Base-by-base conservation (phyloP, 2,888 invertebrate genomes). In the Iphiclides podalirius region DNA sequence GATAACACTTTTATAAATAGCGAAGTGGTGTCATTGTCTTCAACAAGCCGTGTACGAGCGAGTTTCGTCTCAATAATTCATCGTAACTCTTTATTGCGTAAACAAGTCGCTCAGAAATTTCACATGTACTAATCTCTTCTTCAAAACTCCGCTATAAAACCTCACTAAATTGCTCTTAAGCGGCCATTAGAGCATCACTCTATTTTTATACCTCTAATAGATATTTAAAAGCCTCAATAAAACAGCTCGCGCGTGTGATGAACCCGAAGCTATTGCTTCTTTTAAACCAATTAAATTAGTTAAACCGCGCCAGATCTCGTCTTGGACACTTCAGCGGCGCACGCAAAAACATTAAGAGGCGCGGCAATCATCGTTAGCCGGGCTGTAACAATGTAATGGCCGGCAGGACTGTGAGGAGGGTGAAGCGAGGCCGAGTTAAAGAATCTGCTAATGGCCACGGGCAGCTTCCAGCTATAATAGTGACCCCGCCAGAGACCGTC, bases 391-490 rank as follows among this genome's bases (percentile, higher is more conserved):
- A 91, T 91, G 91, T 91, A 77, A 93, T 93, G 93, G 93, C 90
- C 66, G 87, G 89, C 70, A 90, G 91, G 69, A 93, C 93, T 60
- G 93, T 94, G 65, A 91, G 93, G 66, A 93, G 92, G 90, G 91
- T 94, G 61, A 94, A 93, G 81, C 91, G 93, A 70, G 90, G 90
- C 67, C 92, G 92, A 83, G 59, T 54, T 20, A 83, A 79, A 61
- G 83, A 83, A 57, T 58, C 63, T 60, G 61, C 59, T 13, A 61
- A 50, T 52, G 64, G 59, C 53, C 40, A 41, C 54, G 78, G 72
- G 55, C 65, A 70, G 45, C 61, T 79, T 41, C 81, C 83, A 11
- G 72, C 70, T 8, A 83, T 84, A 58, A 68, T 85, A 20, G 75
- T 85, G 12, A 84, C 82, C 6, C 77, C 82, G 37, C 81, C 84